phyloP scores from a whole-genome alignment of 2,797 vertebrate species.

The Aplochiton taeniatus region DNA sequence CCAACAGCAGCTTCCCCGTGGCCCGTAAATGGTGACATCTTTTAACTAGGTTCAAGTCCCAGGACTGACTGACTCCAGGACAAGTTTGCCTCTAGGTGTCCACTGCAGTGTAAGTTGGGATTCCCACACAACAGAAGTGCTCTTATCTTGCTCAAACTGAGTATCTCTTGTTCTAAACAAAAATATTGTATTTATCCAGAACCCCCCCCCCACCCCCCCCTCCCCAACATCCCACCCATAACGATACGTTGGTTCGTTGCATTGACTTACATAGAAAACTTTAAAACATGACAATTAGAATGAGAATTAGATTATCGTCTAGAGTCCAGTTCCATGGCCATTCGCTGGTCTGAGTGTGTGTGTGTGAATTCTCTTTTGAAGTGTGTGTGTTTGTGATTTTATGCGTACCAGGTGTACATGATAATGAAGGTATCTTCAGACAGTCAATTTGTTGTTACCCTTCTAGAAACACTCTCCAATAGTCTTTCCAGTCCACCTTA shows the following conservation, averaged over 20 bases:
- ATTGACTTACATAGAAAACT: constrained; percentile 39
- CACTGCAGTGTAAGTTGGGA: background rate
- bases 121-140: constrained; percentile 17
- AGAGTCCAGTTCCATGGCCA: constrained; percentile 63
- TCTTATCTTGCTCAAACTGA: constrained; percentile 18
- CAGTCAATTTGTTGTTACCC: background rate
- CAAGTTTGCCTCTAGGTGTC: constrained; percentile 17
- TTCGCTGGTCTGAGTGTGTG: constrained; percentile 72
- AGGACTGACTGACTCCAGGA: background rate
- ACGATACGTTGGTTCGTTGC: constrained; percentile 20
- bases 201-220: background rate
- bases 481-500: constrained; percentile 14
- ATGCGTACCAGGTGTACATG: constrained; percentile 56
- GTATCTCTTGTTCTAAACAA: constrained; percentile 15
- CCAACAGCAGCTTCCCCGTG: background rate
- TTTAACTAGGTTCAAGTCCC: constrained; percentile 12
- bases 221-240: constrained; percentile 1
- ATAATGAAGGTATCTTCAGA: constrained; percentile 27
- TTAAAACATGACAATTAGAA: constrained; percentile 28
- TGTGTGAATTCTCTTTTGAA: constrained; percentile 17
- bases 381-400: constrained; percentile 53
- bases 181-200: background rate
- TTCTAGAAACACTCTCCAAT: no score
- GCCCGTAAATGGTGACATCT: constrained; percentile 12
- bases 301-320: constrained; percentile 37